Percentiles rank a stretch among this genome's conserved stretches.
Conservation (phyloP, 2,888 invertebrate genomes). For the Hydriomena furcata region DNA sequence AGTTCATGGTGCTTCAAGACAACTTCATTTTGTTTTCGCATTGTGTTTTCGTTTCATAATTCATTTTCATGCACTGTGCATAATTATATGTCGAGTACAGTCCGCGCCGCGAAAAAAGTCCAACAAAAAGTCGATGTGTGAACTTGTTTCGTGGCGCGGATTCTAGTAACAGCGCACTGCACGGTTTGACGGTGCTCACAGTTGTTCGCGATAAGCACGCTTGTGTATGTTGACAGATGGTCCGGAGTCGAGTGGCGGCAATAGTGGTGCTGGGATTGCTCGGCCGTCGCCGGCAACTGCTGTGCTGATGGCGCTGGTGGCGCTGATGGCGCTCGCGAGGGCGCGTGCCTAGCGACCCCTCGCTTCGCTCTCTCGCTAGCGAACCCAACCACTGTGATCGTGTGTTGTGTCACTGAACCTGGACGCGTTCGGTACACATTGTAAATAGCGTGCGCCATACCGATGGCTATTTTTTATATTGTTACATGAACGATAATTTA, state of each 20-base stretch:
- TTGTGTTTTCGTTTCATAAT: conserved; percentile 31
- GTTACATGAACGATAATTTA: conserved; percentile 78
- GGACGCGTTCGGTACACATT: conserved; percentile 63
- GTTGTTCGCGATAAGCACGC: conserved; percentile 35
- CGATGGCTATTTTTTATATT: conserved; percentile 76
- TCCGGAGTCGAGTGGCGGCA: conserved; percentile 46
- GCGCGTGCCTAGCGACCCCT: conserved; percentile 38
- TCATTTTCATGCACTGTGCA: conserved; percentile 30
- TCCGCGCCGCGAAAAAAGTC: no score
- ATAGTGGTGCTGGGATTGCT: conserved; percentile 43
- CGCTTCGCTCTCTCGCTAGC: background rate
- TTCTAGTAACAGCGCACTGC: conserved; percentile 17
- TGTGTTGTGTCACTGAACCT: conserved; percentile 66
- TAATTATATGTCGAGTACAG: conserved; percentile 8
- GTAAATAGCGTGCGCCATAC: conserved; percentile 72
- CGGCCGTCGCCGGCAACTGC: conserved; percentile 25
- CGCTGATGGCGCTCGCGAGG: conserved; percentile 40
- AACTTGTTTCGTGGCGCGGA: no score
- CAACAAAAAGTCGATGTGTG: no score
- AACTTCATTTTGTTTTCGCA: conserved; percentile 37
- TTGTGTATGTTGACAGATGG: conserved; percentile 45
- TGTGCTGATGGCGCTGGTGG: conserved; percentile 34
- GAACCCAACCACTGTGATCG: conserved; percentile 56
- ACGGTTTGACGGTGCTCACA: conserved; percentile 22
- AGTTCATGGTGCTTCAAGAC: conserved; percentile 32